Evolutionary conservation across 2,888 invertebrate species (phyloP), one percentile per base, ranked within the genome.

Genomic region (Drosophila buzzatii): DNA sequence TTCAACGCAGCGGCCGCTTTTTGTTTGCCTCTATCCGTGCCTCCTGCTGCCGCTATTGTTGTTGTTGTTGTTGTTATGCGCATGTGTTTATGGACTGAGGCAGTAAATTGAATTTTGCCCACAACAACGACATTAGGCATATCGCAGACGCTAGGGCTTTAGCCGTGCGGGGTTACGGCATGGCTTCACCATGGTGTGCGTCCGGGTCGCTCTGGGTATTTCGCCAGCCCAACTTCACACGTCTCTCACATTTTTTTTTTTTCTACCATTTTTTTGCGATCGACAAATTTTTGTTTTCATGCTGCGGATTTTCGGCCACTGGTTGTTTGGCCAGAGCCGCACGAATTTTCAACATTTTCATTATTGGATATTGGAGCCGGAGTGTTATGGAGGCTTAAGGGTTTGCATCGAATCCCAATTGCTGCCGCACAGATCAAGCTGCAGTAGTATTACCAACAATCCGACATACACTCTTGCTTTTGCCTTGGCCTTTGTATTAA

Each of bases 71-170:
- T 58, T 37, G 27, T 44, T 68, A 31, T 67, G 71, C 57, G 71
- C 57, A 70, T 58, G 78, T 81, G 78, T 80, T 68, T 76, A 87
- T 87, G 81, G 85, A 87, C 85, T 85, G 83, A 66, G 83, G 75
- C 83, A 85, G 85, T 86, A 89, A 89, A 89, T 89, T 89, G 88
- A 89, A 89, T 89, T 89, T 88, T 84, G 72, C 79, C 84, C 88
- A 84, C 85, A 84, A 78, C 83, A 85, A 85, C 76, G 85, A 85
- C 82, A 85, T 85, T 85, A 85, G 86, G 86, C 82, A 82, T 85
- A 86, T 85, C 84, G 63, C 56, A 61, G 59, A 55, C 61, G 55
- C 56, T 59, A 35, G 58, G 45, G 61, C 63, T 61, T 60, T 42
- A 12, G 55, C 37, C 55, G 33, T 27, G 47, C 47, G 27, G 47